Evolutionary conservation across 2,797 vertebrate genomes (phyloP), one percentile per base, ranked within the genome.

Genomic region (Lemur catta): DNA sequence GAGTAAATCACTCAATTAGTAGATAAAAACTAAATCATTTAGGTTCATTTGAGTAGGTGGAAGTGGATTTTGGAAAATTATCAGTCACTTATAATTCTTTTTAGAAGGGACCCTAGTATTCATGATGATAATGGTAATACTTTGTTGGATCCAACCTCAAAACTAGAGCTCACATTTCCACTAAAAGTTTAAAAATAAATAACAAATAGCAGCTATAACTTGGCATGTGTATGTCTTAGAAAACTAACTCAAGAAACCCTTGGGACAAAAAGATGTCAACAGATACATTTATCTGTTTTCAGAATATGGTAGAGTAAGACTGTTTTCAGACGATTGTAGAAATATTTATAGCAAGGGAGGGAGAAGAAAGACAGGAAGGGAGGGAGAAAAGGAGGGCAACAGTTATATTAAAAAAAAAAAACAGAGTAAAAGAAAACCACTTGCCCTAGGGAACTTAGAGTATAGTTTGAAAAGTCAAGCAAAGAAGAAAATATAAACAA

Each of bases 31-130:
- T 63, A 9, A 89, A 76, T n/a, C 17, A 46, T 82, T 67, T 46
- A 22, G 13, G 61, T 3, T 6, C 26, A 24, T 78, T 55, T 87
- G n/a, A 52, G 30, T 69, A 88, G 15, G 4, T 79, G 24, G 15
- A 90, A 52, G 26, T 46, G 14, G 72, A 84, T 78, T 81, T 88
- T 93, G 86, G 86, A 91, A 84, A 91, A 57, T 84, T 71, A 65
- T 80, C 57, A 63, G 5, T 30, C 18, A 48, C 48, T 79, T 57
- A 24, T 57, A 63, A 91, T 85, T 24, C n/a, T 35, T 95, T 89
- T 84, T 24, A 26, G 20, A 78, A 69, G 69, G 13, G 33, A 38
- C 28, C 33, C 82, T 61, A 22, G 18, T 57, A 75, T 71, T 92
- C 3, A 33, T 55, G 26, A 50, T 30, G 11, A 59, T 35, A 43